These are phyloP conservation scores for Eupithecia subumbrata DNA, from an alignment of 2,888 invertebrate species.

Conservation along the genomic window DNA sequence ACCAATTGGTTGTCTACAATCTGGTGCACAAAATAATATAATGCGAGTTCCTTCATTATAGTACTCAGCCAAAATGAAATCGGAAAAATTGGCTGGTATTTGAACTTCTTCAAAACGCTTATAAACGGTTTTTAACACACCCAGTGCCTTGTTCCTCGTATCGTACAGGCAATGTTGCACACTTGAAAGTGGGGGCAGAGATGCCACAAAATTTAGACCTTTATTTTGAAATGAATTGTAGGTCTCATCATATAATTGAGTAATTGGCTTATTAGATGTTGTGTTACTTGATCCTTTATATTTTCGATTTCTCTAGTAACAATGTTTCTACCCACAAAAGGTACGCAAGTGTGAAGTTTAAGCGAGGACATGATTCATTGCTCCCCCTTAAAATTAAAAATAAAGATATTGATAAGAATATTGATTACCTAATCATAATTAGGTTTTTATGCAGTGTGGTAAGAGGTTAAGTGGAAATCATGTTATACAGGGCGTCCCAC, in stretches of 20 bases:
- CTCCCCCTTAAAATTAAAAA: no score
- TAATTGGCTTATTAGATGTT: slow-evolving; percentile 7
- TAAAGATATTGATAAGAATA: no score
- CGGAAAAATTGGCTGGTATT: slow-evolving; percentile 7
- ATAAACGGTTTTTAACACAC: slow-evolving; percentile 11
- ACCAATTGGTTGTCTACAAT: slow-evolving; percentile 24
- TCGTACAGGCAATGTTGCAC: slow-evolving; percentile 8
- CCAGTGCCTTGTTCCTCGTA: slow-evolving; percentile 4
- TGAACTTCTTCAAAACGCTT: slow-evolving; percentile 4
- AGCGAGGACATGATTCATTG: slow-evolving; percentile 5
- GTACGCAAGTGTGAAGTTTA: slow-evolving; percentile 8
- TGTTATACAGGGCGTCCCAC: no score
- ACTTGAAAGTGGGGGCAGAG: slow-evolving; percentile 9
- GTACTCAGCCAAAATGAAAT: neutral
- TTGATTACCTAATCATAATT: no score
- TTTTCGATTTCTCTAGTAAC: slow-evolving; percentile 3
- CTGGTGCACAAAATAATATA: slow-evolving; percentile 6
- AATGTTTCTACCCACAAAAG: slow-evolving; percentile 9
- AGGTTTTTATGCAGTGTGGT: no score
- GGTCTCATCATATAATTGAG: slow-evolving; percentile 8
- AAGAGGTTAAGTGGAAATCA: no score
- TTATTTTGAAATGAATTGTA: slow-evolving; percentile 8
- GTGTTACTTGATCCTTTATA: slow-evolving; percentile 2
- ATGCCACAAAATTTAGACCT: slow-evolving; percentile 10
- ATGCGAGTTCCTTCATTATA: neutral